These are phyloP conservation scores for Tribolium castaneum DNA, from an alignment of 1,140 invertebrate genomes.

Conservation along the genomic window DNA sequence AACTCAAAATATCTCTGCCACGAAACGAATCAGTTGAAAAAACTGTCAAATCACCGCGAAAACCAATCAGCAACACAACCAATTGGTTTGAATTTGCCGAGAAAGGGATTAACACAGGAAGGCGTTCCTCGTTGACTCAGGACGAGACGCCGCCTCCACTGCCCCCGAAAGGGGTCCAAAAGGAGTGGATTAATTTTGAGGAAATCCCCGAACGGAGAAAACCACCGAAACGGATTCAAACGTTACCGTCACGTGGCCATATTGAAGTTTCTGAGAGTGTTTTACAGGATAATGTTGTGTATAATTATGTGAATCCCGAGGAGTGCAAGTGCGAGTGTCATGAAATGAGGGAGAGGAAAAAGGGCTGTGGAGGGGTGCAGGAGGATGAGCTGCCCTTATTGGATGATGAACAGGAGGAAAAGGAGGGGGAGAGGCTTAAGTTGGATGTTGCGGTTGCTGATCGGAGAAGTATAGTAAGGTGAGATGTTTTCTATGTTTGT, in stretches of 20 bases:
- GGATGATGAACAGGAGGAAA: constrained; percentile 55
- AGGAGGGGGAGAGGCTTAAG: constrained; percentile 44
- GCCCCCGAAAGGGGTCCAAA: constrained; percentile 65
- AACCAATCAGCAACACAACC: constrained; percentile 63
- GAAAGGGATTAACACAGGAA: constrained; percentile 64
- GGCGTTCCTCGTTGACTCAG: constrained; percentile 44
- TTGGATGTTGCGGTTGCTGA: constrained; percentile 48
- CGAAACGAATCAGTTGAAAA: constrained; percentile 67
- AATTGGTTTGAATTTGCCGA: constrained; percentile 76
- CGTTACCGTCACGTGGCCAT: constrained; percentile 70
- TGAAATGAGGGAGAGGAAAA: constrained; percentile 65
- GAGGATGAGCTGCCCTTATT: constrained; percentile 59
- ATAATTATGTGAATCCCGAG: constrained; percentile 84
- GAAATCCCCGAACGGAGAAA: constrained; percentile 84
- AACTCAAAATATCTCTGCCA: constrained; percentile 77
- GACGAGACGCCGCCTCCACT: constrained; percentile 64
- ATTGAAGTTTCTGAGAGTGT: constrained; percentile 60
- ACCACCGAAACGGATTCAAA: constrained; percentile 82
- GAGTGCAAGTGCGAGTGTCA: constrained; percentile 87
- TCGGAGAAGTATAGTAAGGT: constrained; percentile 55
- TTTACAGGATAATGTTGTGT: constrained; percentile 66
- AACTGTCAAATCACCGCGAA: constrained; percentile 64
- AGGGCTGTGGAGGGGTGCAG: constrained; percentile 44
- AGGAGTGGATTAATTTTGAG: constrained; percentile 85
- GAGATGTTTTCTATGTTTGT: background rate